Evolutionary conservation across 1,140 invertebrate species (phyloP).

Genomic region (Drosophila ironensis): DNA sequence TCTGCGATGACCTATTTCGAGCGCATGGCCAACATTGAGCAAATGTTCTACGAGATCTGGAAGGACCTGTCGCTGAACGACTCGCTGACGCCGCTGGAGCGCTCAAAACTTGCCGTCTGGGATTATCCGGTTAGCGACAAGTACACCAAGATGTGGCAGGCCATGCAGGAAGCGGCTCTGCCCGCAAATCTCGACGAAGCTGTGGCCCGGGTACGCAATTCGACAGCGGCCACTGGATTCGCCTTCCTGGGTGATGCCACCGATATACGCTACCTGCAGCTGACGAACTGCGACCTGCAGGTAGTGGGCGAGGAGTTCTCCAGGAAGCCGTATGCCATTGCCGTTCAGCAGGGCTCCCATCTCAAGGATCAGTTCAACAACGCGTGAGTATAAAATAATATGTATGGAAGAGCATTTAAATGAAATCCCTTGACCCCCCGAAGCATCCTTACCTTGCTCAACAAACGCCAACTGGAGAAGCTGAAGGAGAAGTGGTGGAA

Average conservation of each 20-base stretch:
- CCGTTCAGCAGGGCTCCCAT: conserved; percentile 97
- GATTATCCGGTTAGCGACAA: conserved; percentile 99
- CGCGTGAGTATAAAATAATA: conserved; percentile 85
- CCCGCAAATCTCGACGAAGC: conserved; percentile 91
- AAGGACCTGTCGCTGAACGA: conserved; percentile 98
- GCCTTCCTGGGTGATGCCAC: conserved; percentile 97
- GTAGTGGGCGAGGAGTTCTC: conserved; percentile 98
- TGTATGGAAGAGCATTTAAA: background rate
- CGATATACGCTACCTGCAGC: conserved; percentile 91
- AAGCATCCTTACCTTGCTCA: conserved; percentile 95
- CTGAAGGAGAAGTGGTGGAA: conserved; percentile 98
- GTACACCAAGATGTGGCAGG: conserved; percentile 99
- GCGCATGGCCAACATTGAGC: conserved; percentile 97
- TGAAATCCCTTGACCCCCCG: conserved; percentile 74
- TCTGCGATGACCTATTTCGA: conserved; percentile 96
- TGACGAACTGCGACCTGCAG: conserved; percentile 95
- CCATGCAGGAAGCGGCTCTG: conserved; percentile 94
- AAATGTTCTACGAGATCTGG: conserved; percentile 98
- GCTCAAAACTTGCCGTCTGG: conserved; percentile 98
- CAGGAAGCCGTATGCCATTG: conserved; percentile 97
- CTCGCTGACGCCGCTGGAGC: conserved; percentile 92
- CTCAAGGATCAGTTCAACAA: conserved; percentile 95
- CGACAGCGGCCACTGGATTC: conserved; percentile 89
- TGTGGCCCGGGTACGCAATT: conserved; percentile 88
- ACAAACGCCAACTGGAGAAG: conserved; percentile 95